A percentile compares a stretch with the other conserved stretches of the same genome.
phyloP scores from a whole-genome alignment of 2,888 invertebrate species.

The Drosophila barbarae region DNA sequence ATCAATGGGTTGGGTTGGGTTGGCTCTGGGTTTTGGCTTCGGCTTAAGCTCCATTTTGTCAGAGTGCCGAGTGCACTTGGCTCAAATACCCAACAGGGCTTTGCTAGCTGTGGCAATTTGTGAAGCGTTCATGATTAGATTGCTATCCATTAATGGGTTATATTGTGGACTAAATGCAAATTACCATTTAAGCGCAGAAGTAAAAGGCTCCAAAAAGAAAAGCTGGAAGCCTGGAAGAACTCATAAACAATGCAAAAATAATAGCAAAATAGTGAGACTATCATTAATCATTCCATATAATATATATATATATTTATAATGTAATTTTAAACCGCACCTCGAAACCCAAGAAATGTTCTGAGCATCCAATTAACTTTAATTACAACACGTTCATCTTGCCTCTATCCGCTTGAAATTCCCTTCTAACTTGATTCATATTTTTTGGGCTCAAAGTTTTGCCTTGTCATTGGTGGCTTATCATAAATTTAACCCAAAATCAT shows the following conservation, averaged over 20 bases:
- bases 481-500: constrained; percentile 31
- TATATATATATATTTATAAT: not conserved
- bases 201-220: too few relatives aligned
- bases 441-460: constrained; percentile 16
- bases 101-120: constrained; percentile 12
- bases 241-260: not conserved
- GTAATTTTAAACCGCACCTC: not conserved
- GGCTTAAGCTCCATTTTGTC: not conserved
- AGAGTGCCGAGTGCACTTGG: constrained; percentile 4
- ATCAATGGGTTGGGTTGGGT: constrained; percentile 7
- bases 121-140: constrained; percentile 14
- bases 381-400: constrained; percentile 18
- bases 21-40: not conserved
- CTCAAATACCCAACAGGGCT: constrained; percentile 6
- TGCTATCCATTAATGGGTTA: constrained; percentile 26
- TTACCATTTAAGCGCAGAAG: not conserved
- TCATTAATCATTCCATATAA: not conserved
- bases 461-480: constrained; percentile 35
- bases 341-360: not conserved
- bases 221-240: too few relatives aligned
- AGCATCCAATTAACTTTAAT: constrained; percentile 14
- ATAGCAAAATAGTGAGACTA: not conserved
- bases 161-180: not conserved
- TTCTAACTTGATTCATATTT: constrained; percentile 19
- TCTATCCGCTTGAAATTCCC: not conserved